A percentile compares a stretch with the other conserved stretches of the same genome.
Evolutionary conservation across 1,140 invertebrate genomes (phyloP).

Genomic region (Dendrolimus punctatus): DNA sequence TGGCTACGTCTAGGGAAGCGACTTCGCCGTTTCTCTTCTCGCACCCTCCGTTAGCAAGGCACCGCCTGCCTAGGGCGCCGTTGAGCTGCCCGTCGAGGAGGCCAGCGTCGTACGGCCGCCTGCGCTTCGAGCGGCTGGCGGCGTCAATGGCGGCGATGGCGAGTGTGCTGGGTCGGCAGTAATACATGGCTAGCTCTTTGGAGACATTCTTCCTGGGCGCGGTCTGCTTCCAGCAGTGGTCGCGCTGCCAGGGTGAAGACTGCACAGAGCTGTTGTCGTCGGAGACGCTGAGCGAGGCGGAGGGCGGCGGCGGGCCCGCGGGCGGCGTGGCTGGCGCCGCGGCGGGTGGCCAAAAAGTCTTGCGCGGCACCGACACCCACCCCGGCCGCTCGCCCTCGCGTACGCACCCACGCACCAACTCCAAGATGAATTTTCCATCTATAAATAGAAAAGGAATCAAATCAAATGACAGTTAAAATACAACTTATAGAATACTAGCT

Average conservation of each 20-base stretch:
- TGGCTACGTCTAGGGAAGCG: slow-evolving; percentile 25
- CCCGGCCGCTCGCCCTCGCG: slow-evolving; percentile 85
- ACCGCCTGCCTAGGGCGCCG: slow-evolving; percentile 59
- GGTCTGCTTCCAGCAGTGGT: slow-evolving; percentile 89
- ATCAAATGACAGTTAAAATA: neutral
- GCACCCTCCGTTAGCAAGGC: slow-evolving; percentile 50
- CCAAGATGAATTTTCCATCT: slow-evolving; percentile 92
- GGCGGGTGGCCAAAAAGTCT: slow-evolving; percentile 87
- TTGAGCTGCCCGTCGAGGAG: slow-evolving; percentile 34
- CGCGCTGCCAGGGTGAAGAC: slow-evolving; percentile 89
- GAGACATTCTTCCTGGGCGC: slow-evolving; percentile 80
- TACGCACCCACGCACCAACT: slow-evolving; percentile 84
- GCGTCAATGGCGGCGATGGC: slow-evolving; percentile 55
- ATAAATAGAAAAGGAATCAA: slow-evolving; percentile 17
- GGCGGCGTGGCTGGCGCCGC: slow-evolving; percentile 75
- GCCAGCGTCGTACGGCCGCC: slow-evolving; percentile 67
- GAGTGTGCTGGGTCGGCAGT: slow-evolving; percentile 74
- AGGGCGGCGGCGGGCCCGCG: slow-evolving; percentile 39
- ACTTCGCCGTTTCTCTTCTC: slow-evolving; percentile 47
- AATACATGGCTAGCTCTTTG: slow-evolving; percentile 82
- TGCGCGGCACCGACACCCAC: slow-evolving; percentile 90
- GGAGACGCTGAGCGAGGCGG: slow-evolving; percentile 77
- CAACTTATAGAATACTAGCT: too few relatives aligned
- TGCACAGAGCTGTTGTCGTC: slow-evolving; percentile 92
- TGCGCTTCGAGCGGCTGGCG: slow-evolving; percentile 69